A percentile compares a stretch with the other conserved stretches of the same genome.
Conservation (phyloP, 1,140 invertebrate genomes). For the Diorhabda elongata region DNA sequence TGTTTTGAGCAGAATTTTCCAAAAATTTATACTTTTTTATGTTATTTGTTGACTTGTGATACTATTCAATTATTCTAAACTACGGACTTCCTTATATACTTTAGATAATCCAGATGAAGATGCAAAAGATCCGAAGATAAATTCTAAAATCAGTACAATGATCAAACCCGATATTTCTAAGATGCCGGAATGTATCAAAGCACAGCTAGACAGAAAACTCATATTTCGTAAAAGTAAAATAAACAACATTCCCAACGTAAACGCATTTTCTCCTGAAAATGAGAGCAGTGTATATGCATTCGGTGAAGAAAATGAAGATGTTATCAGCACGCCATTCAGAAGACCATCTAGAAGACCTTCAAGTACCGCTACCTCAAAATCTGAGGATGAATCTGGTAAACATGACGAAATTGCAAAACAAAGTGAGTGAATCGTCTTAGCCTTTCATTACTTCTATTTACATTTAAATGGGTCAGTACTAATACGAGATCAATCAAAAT, state of each 20-base stretch:
- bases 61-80: too few species aligned
- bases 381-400: conserved; percentile 45
- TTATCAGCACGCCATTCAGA: conserved; percentile 56
- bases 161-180: conserved; percentile 6
- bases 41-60: too few species aligned
- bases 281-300: conserved; percentile 70
- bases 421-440: conserved; percentile 20
- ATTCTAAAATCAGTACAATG: neutral
- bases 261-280: conserved; percentile 65
- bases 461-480: too few species aligned
- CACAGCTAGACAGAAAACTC: conserved; percentile 49
- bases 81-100: too few species aligned
- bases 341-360: conserved; percentile 50
- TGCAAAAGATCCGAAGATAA: neutral
- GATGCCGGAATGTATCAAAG: conserved; percentile 14
- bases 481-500: too few species aligned
- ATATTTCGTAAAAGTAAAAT: conserved; percentile 55
- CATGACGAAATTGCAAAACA: conserved; percentile 39
- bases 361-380: conserved; percentile 46
- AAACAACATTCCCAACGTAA: conserved; percentile 48
- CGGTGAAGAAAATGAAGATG: conserved; percentile 56
- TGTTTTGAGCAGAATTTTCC: too few species aligned
- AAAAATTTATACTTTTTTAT: too few species aligned
- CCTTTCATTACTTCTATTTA: too few species aligned
- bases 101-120: neutral